Conservation (phyloP, 2,797 vertebrate species). For the Mergus octosetaceus region DNA sequence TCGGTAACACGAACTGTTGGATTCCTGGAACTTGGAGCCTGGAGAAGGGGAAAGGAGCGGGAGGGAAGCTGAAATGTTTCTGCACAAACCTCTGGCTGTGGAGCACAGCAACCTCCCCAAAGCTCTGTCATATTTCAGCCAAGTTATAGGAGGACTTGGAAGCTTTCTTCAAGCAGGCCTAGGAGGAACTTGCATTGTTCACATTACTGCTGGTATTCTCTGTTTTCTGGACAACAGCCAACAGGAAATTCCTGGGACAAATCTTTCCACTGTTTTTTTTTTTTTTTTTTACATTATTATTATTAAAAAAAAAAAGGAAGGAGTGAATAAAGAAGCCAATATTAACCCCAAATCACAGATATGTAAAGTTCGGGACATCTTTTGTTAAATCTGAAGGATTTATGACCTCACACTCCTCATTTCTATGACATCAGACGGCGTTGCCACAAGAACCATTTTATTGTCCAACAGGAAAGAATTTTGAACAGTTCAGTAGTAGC, state of each 20-base stretch:
- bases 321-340: neutral
- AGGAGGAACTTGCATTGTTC: slow-evolving; percentile 61
- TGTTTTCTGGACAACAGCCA: slow-evolving; percentile 63
- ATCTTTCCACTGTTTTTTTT: slow-evolving; percentile 68
- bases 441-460: slow-evolving; percentile 66
- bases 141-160: neutral
- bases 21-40: neutral
- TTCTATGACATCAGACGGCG: slow-evolving; percentile 74
- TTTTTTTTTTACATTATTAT: slow-evolving; percentile 5
- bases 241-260: slow-evolving; percentile 80
- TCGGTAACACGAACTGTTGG: neutral
- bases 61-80: neutral
- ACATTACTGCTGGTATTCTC: slow-evolving; percentile 57
- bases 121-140: neutral
- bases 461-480: slow-evolving; percentile 72
- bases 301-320: neutral
- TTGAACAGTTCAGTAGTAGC: slow-evolving; percentile 21
- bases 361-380: neutral
- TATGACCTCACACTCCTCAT: slow-evolving; percentile 75
- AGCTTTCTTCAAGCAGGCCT: neutral
- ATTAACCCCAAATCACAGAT: neutral
- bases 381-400: slow-evolving; percentile 66
- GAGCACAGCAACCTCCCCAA: neutral
- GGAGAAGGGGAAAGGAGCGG: neutral
- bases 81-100: neutral